phyloP scores from a whole-genome alignment of 2,797 vertebrate genomes.

The Geotria australis region DNA sequence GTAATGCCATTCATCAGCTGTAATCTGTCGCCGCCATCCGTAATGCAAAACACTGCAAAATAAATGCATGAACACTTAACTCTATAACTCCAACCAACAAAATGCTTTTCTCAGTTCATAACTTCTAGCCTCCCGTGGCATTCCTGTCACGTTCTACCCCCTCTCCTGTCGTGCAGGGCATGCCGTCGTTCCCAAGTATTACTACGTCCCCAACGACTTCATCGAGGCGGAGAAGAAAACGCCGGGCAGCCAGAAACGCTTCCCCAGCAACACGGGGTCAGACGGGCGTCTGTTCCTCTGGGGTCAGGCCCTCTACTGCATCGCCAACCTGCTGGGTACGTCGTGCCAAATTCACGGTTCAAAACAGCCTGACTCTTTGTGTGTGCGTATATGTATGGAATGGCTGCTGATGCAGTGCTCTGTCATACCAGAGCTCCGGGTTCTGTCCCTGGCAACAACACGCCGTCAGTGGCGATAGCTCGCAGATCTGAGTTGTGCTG shows the following conservation, averaged over 20 bases:
- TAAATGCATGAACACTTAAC: no score
- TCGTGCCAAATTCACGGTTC: not conserved
- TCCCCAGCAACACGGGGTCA: constrained; percentile 58
- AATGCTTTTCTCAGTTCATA: no score
- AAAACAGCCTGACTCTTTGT: not conserved
- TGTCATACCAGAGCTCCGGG: no score
- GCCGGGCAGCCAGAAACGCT: constrained; percentile 63
- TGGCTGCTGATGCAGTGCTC: no score
- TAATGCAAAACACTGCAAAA: no score
- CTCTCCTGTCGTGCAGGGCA: constrained; percentile 17
- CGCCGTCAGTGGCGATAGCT: no score
- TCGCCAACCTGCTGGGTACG: constrained; percentile 63
- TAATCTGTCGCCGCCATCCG: no score
- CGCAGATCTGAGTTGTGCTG: no score
- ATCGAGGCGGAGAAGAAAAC: constrained; percentile 55
- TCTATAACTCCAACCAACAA: no score
- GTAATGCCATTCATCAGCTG: no score
- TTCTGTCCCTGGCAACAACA: no score
- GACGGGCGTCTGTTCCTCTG: constrained; percentile 69
- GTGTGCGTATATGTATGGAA: no score
- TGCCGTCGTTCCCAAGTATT: constrained; percentile 64
- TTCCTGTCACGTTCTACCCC: not conserved
- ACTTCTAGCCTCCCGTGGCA: not conserved
- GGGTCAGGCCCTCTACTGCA: constrained; percentile 68
- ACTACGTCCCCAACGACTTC: constrained; percentile 69